phyloP scores from a whole-genome alignment of 2,888 invertebrate genomes.

The Cerastoderma edule region DNA sequence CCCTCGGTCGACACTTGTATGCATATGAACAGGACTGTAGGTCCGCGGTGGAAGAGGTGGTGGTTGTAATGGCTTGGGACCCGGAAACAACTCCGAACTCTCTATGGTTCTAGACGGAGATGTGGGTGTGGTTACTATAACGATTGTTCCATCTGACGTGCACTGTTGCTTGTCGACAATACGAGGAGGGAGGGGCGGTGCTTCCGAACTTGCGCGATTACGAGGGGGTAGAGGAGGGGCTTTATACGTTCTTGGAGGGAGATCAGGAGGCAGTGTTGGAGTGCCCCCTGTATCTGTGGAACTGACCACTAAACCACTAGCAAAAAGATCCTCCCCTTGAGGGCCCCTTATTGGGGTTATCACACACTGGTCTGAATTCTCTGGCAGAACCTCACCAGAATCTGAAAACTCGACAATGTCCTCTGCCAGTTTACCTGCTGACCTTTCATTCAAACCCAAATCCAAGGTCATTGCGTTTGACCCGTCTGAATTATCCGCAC shows the following conservation, averaged over 20 bases:
- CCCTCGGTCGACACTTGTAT: slow-evolving; percentile 40
- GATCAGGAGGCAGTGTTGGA: slow-evolving; percentile 65
- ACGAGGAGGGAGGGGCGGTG: slow-evolving; percentile 77
- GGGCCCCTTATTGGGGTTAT: neutral
- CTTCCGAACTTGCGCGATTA: slow-evolving; percentile 65
- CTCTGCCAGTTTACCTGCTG: slow-evolving; percentile 28
- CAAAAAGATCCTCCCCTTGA: neutral
- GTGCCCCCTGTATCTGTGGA: slow-evolving; percentile 1
- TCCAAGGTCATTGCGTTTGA: slow-evolving; percentile 60
- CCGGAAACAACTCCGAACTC: slow-evolving; percentile 43
- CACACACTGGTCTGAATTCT: slow-evolving; percentile 27
- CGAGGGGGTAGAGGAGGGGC: slow-evolving; percentile 78
- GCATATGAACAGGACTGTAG: slow-evolving; percentile 76
- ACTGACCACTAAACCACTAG: neutral
- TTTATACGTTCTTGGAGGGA: slow-evolving; percentile 78
- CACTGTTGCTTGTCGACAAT: slow-evolving; percentile 62
- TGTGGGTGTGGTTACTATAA: slow-evolving; percentile 47
- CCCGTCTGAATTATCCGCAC: slow-evolving; percentile 75
- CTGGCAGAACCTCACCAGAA: slow-evolving; percentile 48
- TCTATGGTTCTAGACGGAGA: slow-evolving; percentile 50
- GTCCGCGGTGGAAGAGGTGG: slow-evolving; percentile 79
- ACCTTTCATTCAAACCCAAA: slow-evolving; percentile 40
- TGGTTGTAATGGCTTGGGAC: slow-evolving; percentile 55
- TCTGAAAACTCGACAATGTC: slow-evolving; percentile 49
- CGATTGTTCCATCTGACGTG: slow-evolving; percentile 24